phyloP scores from a whole-genome alignment of 2,797 vertebrate genomes.

The Pangasius krempfi region DNA sequence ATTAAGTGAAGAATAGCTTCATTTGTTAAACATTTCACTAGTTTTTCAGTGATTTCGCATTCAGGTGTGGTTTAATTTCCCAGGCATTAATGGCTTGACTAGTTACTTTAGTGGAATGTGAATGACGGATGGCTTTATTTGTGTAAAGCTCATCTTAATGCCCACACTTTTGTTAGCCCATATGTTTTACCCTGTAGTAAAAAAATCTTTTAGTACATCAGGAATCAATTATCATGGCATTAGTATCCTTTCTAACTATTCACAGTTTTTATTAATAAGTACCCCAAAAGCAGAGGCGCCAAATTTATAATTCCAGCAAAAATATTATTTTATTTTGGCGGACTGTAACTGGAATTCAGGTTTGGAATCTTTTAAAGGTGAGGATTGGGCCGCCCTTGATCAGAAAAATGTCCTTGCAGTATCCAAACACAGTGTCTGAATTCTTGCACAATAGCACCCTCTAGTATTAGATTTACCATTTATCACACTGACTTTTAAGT shows the following conservation, averaged over 20 bases:
- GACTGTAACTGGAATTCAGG: background rate
- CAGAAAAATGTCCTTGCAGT: background rate
- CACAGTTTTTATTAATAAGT: constrained; percentile 1
- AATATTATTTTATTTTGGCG: constrained; percentile 4
- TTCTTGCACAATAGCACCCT: constrained; percentile 70
- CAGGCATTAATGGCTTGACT: constrained; percentile 22
- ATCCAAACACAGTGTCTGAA: constrained; percentile 29
- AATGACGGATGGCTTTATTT: constrained; percentile 70
- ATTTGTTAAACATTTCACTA: background rate
- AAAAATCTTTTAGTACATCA: constrained; percentile 1
- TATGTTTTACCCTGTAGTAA: constrained; percentile 33
- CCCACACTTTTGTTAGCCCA: constrained; percentile 59
- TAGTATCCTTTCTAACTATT: background rate
- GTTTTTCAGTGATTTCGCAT: background rate
- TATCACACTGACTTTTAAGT: constrained; percentile 56
- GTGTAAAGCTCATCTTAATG: constrained; percentile 35
- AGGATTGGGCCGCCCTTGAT: background rate
- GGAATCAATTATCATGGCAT: constrained; percentile 1
- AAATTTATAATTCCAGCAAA: constrained; percentile 39
- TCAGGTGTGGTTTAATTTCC: background rate
- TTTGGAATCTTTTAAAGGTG: constrained; percentile 1
- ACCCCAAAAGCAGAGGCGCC: background rate
- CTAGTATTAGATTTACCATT: constrained; percentile 61
- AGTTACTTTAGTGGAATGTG: constrained; percentile 60
- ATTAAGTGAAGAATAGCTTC: background rate